Evolutionary conservation across 2,797 vertebrate genomes (phyloP).

Genomic region (Forpus xanthops): DNA sequence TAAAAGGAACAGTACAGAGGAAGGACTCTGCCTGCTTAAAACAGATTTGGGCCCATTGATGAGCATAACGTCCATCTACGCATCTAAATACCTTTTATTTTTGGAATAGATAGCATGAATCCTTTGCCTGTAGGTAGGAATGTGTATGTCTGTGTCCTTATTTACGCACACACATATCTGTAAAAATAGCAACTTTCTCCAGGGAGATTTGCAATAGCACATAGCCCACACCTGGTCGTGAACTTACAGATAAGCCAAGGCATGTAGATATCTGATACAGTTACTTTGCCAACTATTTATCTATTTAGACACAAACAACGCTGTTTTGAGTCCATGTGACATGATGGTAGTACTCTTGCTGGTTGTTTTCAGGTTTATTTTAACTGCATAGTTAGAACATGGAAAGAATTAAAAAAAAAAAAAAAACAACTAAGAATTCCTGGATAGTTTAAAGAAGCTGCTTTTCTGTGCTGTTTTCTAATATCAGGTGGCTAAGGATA

Average conservation of each 20-base stretch:
- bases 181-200: neutral
- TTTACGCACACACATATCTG: fast-evolving
- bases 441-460: neutral
- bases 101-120: neutral
- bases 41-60: neutral
- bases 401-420: neutral
- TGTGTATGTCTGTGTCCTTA: neutral
- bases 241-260: neutral
- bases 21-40: neutral
- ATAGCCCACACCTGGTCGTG: neutral
- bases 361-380: neutral
- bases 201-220: neutral
- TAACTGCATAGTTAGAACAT: neutral
- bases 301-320: neutral
- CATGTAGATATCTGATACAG: neutral
- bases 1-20: neutral
- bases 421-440: neutral
- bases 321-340: neutral
- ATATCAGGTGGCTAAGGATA: neutral
- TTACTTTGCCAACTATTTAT: neutral
- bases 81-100: neutral
- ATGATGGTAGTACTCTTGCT: neutral
- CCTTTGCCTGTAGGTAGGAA: neutral
- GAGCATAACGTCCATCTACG: neutral
- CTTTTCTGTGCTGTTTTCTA: neutral